Percentiles rank a stretch among this genome's conserved stretches.
Evolutionary conservation across 2,797 vertebrate species (phyloP).

Genomic region (Siniperca obscura): DNA sequence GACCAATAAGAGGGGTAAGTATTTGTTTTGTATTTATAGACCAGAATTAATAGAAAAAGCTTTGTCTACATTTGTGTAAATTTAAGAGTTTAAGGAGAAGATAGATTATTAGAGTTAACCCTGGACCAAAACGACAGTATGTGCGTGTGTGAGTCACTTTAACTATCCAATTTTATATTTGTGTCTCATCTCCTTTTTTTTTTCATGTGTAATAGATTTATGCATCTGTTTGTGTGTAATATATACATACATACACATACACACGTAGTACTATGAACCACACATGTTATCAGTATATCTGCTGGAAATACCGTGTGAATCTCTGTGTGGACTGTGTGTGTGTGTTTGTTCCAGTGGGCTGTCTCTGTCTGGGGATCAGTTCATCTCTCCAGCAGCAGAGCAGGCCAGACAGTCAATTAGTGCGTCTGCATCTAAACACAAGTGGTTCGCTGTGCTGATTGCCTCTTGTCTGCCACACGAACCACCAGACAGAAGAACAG

Average conservation of each 20-base stretch:
- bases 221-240: not conserved
- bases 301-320: not conserved
- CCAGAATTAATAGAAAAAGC: not conserved
- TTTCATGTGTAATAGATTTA: not conserved
- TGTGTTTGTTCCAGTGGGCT: slow-evolving; percentile 39
- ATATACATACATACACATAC: not conserved
- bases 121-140: not conserved
- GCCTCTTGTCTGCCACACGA: slow-evolving; percentile 65
- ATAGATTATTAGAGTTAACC: not conserved
- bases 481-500: slow-evolving; percentile 48
- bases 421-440: slow-evolving; percentile 66
- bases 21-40: not conserved
- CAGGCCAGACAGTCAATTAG: slow-evolving; percentile 70
- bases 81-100: not conserved
- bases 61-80: not conserved
- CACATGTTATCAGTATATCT: not conserved
- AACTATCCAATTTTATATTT: not conserved
- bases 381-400: slow-evolving; percentile 60
- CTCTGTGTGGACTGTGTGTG: slow-evolving; percentile 17
- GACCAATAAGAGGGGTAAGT: not conserved
- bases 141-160: not conserved
- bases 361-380: slow-evolving; percentile 51
- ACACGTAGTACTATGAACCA: not conserved
- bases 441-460: slow-evolving; percentile 73
- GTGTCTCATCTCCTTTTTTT: not conserved